Evolutionary conservation across 2,113 vertebrate species (phyloP), one percentile per base, ranked within the genome.

Genomic region (Tenrec ecaudatus): DNA sequence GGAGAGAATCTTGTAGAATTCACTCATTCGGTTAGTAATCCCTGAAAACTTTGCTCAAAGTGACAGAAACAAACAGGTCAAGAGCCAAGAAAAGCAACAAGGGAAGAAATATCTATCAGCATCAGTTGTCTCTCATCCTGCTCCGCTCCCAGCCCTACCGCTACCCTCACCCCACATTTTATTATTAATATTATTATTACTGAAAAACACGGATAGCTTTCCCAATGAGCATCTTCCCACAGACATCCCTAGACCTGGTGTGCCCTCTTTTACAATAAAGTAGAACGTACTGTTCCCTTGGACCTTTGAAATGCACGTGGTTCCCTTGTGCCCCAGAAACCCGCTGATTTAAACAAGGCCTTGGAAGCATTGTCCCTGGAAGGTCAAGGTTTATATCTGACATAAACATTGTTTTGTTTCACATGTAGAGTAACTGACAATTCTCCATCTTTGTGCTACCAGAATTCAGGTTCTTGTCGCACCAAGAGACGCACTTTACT

Each of bases 301-400:
- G 1, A 43, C 7, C 73, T 62, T 43, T 47, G 10, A 73, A 85
- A 83, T 86, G 38, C 47, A 76, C 64, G 90, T 91, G 90, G 36
- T 69, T 88, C 40, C 86, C 6, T 43, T 94, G 31, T 82, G 40
- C 86, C 94, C 92, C 11, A 86, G 60, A 94, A 94, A 95, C 7
- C 5, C 19, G 5, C 7, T 93, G 77, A 89, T 89, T 93, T 92
- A 92, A 78, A 94, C 57, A 22, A 82, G 60, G 16, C 19, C 23
- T 91, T 94, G 53, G 33, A 82, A 88, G 22, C 15, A 94, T 84
- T 95, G 27, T 71, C 31, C 14, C 16, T 66, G 93, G 62, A 88
- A 86, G 27, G 22, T 89, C 3, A 15, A 88, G 36, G 87, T 92
- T 60, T 83, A 86, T 77, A 91, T 82, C 73, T 86, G 82, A 53